A percentile compares a stretch with the other conserved stretches of the same genome.
phyloP scores from a whole-genome alignment of 2,113 vertebrate species.

The Picathartes gymnocephalus region DNA sequence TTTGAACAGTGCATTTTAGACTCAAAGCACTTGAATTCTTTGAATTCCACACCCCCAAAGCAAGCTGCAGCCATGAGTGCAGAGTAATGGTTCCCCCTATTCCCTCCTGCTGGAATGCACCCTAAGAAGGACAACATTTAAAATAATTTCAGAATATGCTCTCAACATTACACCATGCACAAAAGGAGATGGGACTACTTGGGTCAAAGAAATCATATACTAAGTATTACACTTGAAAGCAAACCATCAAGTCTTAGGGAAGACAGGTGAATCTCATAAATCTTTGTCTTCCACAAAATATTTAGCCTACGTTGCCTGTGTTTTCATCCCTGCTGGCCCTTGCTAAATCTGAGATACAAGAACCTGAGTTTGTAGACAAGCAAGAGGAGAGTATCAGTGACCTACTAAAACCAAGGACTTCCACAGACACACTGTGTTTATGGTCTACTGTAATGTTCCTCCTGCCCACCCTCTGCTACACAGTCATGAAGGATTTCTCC shows the following conservation, averaged over 20 bases:
- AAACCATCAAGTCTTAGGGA: neutral
- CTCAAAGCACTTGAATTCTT: neutral
- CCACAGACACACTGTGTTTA: neutral
- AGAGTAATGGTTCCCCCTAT: neutral
- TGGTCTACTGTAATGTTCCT: neutral
- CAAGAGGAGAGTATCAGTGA: neutral
- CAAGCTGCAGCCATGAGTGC: neutral
- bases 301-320: neutral
- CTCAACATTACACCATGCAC: neutral
- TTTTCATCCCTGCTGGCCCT: neutral
- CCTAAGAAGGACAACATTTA: neutral
- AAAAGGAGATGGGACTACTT: neutral
- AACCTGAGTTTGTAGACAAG: neutral
- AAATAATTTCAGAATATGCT: neutral
- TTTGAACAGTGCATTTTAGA: neutral
- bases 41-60: neutral
- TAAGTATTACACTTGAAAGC: neutral
- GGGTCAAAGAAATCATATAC: neutral
- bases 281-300: neutral
- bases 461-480: neutral
- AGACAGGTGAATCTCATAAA: neutral
- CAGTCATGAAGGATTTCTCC: neutral
- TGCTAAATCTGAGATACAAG: neutral
- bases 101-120: neutral
- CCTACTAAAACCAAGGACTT: neutral